phyloP scores from a whole-genome alignment of 2,888 invertebrate species.

The Harpalus rufipes region DNA sequence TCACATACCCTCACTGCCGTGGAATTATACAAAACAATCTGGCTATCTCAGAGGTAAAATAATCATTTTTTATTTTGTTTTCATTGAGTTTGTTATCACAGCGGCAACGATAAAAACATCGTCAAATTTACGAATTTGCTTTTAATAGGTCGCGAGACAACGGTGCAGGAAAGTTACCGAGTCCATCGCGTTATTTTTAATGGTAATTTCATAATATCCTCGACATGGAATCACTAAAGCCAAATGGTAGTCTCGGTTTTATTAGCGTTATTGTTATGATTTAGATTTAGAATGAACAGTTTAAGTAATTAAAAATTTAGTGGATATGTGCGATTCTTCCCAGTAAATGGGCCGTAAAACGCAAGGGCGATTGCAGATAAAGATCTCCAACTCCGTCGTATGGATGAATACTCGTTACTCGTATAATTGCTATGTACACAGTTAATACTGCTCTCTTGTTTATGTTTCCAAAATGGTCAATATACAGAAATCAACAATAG shows the following conservation, averaged over 20 bases:
- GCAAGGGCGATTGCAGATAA: neutral
- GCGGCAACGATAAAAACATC: constrained; percentile 11
- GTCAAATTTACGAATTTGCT: too few relatives aligned
- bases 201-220: constrained; percentile 15
- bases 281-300: neutral
- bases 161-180: neutral
- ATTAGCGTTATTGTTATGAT: constrained; percentile 26
- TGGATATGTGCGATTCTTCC: neutral
- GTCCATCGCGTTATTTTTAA: constrained; percentile 31
- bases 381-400: neutral
- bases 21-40: too few relatives aligned
- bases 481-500: too few relatives aligned
- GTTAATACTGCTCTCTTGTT: too few relatives aligned
- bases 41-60: too few relatives aligned
- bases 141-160: neutral
- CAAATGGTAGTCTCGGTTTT: constrained; percentile 4
- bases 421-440: too few relatives aligned
- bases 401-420: too few relatives aligned
- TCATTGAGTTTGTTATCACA: constrained; percentile 12
- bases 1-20: too few relatives aligned
- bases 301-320: constrained; percentile 37
- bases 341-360: constrained; percentile 7
- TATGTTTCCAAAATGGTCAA: too few relatives aligned
- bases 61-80: too few relatives aligned
- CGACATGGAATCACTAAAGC: neutral